phyloP scores from a whole-genome alignment of 37 sponge, comb jelly and placozoan genomes.

The Haliclona indistincta region DNA sequence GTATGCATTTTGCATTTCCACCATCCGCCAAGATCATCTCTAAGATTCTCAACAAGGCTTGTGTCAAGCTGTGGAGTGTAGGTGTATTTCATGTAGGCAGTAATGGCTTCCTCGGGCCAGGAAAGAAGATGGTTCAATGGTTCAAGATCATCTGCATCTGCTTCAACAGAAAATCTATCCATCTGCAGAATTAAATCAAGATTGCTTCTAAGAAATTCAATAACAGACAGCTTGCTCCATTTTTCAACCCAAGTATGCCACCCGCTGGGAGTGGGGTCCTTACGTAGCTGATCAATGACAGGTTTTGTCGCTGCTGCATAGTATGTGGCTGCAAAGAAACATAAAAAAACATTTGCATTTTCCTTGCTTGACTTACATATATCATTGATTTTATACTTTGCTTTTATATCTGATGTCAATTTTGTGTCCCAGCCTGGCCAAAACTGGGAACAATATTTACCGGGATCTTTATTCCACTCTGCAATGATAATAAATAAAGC shows the following conservation, averaged over 20 bases:
- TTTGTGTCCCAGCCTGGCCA: slow-evolving; percentile 54
- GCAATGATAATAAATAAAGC: neutral
- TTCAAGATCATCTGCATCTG: slow-evolving; percentile 6
- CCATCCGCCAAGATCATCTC: slow-evolving; percentile 47
- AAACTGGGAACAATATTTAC: slow-evolving; percentile 9
- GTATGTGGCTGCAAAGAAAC: slow-evolving; percentile 24
- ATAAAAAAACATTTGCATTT: neutral
- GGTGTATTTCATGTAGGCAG: slow-evolving; percentile 22
- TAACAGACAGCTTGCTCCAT: slow-evolving; percentile 30
- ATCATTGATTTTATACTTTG: neutral
- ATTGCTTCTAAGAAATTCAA: slow-evolving; percentile 14
- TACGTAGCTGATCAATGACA: slow-evolving; percentile 16
- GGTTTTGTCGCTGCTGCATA: slow-evolving; percentile 5
- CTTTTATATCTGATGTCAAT: slow-evolving; percentile 4
- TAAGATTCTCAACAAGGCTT: slow-evolving; percentile 33
- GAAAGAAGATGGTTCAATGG: slow-evolving; percentile 38
- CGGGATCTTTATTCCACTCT: slow-evolving; percentile 41
- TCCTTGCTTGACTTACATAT: slow-evolving; percentile 3
- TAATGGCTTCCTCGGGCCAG: slow-evolving; percentile 62
- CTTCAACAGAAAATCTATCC: neutral
- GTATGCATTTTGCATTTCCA: slow-evolving; percentile 55
- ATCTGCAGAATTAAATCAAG: neutral
- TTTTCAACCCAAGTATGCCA: slow-evolving; percentile 36
- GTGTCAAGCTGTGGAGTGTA: slow-evolving; percentile 38
- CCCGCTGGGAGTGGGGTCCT: neutral